Evolutionary conservation across 35 echinoderm and acorn worm species (phyloP), one percentile per base, ranked within the genome.

Genomic region (Holothuria glaberrima): DNA sequence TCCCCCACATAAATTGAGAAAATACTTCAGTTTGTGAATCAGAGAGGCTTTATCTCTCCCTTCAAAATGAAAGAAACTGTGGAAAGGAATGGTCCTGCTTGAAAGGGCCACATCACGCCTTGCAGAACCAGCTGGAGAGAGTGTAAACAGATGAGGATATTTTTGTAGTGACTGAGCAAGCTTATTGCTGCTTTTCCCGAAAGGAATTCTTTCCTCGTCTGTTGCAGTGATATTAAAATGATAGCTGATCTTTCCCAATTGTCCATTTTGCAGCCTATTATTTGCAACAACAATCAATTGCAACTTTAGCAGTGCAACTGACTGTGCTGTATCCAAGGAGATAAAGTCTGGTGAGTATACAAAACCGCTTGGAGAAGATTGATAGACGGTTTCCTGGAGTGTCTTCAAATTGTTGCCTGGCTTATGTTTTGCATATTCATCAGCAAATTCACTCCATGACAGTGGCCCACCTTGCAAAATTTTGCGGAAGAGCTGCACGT

Each of bases 191-290:
- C 54, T 57, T 46, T 41, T 81, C 54, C 76, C 76, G 28, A 81
- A 28, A 21, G 12, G 27, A n/a, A n/a, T 41, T 25, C 45, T 48
- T 46, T 81, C 76, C 76, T 54, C 18, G 2, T 26, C 76, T 41
- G 45, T 21, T 28, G 5, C 38, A 16, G 45, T 22, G 6, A 81
- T 46, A 81, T 54, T 81, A 22, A 81, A 81, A 81, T 81, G 76
- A 30, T 81, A 81, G 7, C 76, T 81, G 24, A 81, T 81, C 45
- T 81, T 81, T 48, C 52, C 76, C 32, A 81, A 30, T 12, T 81
- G 76, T 13, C 16, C 76, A 54, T 48, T 81, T 20, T 46, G 35
- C 13, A 81, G 45, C n/a, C 22, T 81, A n/a, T 81, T 58, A 30
- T 81, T 52, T 16, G 54, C 45, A 25, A 41, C 45, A 1, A 81